Base-by-base conservation (phyloP, 2,797 vertebrate species). In the Helicolenus hilgendorfi region DNA sequence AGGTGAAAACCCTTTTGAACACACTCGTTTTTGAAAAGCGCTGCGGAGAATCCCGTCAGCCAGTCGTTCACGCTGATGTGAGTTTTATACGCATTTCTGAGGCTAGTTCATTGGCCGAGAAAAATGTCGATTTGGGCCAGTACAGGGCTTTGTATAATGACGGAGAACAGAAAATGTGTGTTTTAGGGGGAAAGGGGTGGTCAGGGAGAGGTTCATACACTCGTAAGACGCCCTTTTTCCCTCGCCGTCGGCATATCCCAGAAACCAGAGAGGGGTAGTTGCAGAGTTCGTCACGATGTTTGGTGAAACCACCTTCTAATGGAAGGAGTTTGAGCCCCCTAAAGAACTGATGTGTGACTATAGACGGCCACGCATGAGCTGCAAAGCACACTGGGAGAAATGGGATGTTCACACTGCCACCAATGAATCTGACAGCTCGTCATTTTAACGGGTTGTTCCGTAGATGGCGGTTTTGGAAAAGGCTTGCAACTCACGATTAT, bases 41-140 rank as follows among this genome's bases (percentile, higher is more conserved):
- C 35, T 73, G 31, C 62, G 78, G 70, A 72, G 76, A 86, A 62
- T 81, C 85, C 84, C 84, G 65, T 81, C 65, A 89, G 81, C 81
- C 79, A 65, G 62, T 75, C 70, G 83, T 85, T 88, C 78, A 90
- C 38, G 38, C 77, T 84, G 85, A 91, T 90, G 87, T 92, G 91
- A 81, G 75, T 86, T 93, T 92, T 92, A 93, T 87, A 78, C 49
- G 53, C 86, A 88, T 92, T 92, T 89, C 86, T 88, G 84, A 85
- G 90, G 89, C 72, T 35, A 53, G 67, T 92, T 94, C 90, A 90
- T 81, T 75, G 83, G 90, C 90, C 1, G 36, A 80, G 81, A 93
- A 84, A 86, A 82, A 88, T 69, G 72, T 53, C 7, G 35, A 83
- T 83, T 83, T 86, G 87, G 83, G 89, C 72, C 58, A 41, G 35